Conservation (phyloP, 37 sponge, comb jelly and placozoan genomes). For the Spongilla lacustris region DNA sequence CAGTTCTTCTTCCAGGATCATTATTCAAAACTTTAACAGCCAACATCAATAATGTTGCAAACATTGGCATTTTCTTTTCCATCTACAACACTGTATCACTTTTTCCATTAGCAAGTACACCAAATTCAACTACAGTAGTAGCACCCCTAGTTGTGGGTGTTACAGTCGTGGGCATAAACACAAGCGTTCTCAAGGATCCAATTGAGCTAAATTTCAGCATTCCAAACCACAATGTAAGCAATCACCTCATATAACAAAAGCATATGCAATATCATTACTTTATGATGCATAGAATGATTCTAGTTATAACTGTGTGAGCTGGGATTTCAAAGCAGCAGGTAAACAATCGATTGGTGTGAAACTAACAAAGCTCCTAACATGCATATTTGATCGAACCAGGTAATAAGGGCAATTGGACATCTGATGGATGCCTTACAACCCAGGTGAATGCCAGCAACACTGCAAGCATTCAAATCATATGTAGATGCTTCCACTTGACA, state of each 20-base stretch:
- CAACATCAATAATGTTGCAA: not conserved
- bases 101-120: conserved; percentile 7
- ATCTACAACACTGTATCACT: conserved; percentile 9
- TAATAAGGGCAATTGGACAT: conserved; percentile 30
- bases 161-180: not conserved
- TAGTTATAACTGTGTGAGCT: conserved; percentile 14
- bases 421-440: conserved; percentile 19
- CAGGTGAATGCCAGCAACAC: not conserved
- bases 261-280: not conserved
- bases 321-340: conserved; percentile 31
- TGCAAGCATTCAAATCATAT: not conserved
- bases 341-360: not conserved
- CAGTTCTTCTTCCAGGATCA: not conserved
- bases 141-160: not conserved
- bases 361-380: too few relatives aligned
- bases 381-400: not conserved
- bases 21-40: not conserved
- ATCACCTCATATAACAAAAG: too few relatives aligned
- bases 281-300: conserved; percentile 21
- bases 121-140: not conserved
- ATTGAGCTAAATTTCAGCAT: not conserved
- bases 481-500: conserved; percentile 64
- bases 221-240: not conserved
- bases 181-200: not conserved
- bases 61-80: conserved; percentile 10